Evolutionary conservation across 2,797 vertebrate species (phyloP), one percentile per base, ranked within the genome.

Genomic region (Perdix hodgsoniae): DNA sequence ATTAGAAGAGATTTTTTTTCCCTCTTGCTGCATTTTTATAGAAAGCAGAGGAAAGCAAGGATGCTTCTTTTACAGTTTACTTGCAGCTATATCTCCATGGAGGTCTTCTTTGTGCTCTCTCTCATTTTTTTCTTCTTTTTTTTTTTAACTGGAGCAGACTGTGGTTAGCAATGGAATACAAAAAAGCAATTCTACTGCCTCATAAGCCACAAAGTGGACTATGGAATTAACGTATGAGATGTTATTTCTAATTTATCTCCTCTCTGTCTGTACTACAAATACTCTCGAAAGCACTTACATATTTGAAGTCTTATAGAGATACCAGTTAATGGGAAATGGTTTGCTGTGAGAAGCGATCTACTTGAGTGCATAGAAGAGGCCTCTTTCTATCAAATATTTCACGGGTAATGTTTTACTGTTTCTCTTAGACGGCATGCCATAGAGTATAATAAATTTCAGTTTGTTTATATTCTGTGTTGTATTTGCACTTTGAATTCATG

Each of bases 401-500:
- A 94, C 21, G 6, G 63, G 96, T 91, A 97, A 97, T 97, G 96
- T 98, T 98, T 98, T 98, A 98, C 97, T 97, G 97, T 98, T 97
- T 97, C 97, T 98, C 94, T 95, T 97, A 93, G 86, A 97, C 92
- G 94, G 95, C 96, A 96, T 79, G 94, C 95, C 95, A 95, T 66
- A 57, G 92, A 97, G 94, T 91, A 75, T 96, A 97, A 98, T 98
- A 98, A 97, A 98, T 98, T 97, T 96, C 94, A 89, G 96, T 98
- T 97, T 98, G 97, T 98, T 97, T 97, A 95, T 98, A 97, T 97
- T 97, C 96, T 94, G 81, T 92, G 93, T 90, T 95, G 96, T 97
- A 96, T 98, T 98, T 98, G 96, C 96, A 97, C 96, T 97, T 97
- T 97, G 97, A 98, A 98, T 97, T 97, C 96, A 96, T 96, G 96